phyloP scores from a whole-genome alignment of 2,113 vertebrate species.

The Phyllostomus hastatus region DNA sequence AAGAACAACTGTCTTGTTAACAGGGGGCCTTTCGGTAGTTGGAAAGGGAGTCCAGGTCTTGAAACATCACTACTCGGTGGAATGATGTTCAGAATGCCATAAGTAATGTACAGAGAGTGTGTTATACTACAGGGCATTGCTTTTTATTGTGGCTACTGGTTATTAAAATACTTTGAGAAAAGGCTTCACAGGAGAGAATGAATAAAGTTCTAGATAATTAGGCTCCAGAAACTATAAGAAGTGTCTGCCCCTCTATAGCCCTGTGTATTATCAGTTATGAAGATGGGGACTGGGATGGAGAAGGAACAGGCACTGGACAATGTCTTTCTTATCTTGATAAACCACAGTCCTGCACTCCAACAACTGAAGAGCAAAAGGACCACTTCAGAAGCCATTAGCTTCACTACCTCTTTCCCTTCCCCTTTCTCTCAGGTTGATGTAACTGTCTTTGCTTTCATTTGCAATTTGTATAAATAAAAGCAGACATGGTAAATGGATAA shows the following conservation, averaged over 20 bases:
- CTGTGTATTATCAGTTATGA: not conserved
- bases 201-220: not conserved
- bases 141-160: not conserved
- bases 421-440: not conserved
- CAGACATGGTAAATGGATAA: not conserved
- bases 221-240: not conserved
- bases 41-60: not conserved
- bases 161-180: not conserved
- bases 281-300: rapidly evolving
- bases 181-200: not conserved
- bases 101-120: not conserved
- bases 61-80: not conserved
- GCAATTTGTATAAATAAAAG: not conserved
- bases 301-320: not conserved
- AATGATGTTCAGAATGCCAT: not conserved
- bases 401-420: rapidly evolving
- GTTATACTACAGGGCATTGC: not conserved
- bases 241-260: not conserved
- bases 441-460: not conserved
- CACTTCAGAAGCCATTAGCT: not conserved
- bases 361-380: not conserved
- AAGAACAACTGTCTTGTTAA: not conserved
- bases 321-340: not conserved
- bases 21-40: not conserved
- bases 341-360: not conserved